Percentiles rank a stretch among this genome's conserved stretches.
Conservation (phyloP, 2,113 vertebrate genomes). For the Megatriorchis doriae region DNA sequence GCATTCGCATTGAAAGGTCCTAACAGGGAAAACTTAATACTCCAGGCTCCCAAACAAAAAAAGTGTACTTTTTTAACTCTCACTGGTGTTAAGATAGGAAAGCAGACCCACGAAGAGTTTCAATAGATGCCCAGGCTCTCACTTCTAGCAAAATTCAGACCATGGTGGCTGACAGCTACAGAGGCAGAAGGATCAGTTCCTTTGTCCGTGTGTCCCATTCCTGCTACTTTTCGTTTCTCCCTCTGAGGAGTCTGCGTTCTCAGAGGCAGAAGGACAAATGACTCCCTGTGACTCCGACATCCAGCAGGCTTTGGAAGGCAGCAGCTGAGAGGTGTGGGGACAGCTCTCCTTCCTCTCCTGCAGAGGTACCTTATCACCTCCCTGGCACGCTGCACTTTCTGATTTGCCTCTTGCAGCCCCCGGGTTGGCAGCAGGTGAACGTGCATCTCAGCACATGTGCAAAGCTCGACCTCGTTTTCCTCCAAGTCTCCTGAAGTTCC, state of each 20-base stretch:
- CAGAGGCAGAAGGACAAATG: not conserved
- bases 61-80: not conserved
- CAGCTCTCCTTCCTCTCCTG: not conserved
- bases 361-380: not conserved
- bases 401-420: not conserved
- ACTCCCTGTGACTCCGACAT: not conserved
- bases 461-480: not conserved
- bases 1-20: not conserved
- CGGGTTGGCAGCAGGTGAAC: not conserved
- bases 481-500: not conserved
- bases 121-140: not conserved
- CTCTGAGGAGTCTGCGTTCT: not conserved
- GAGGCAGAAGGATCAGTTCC: not conserved
- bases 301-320: not conserved
- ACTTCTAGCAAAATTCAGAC: not conserved
- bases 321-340: not conserved
- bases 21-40: not conserved
- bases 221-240: not conserved
- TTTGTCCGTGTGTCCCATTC: not conserved
- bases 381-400: not conserved
- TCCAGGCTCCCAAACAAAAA: not conserved
- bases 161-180: not conserved
- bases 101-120: not conserved
- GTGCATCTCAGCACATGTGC: not conserved
- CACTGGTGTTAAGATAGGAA: not conserved